Conservation (phyloP, 2,888 invertebrate species). For the Oscheius onirici region DNA sequence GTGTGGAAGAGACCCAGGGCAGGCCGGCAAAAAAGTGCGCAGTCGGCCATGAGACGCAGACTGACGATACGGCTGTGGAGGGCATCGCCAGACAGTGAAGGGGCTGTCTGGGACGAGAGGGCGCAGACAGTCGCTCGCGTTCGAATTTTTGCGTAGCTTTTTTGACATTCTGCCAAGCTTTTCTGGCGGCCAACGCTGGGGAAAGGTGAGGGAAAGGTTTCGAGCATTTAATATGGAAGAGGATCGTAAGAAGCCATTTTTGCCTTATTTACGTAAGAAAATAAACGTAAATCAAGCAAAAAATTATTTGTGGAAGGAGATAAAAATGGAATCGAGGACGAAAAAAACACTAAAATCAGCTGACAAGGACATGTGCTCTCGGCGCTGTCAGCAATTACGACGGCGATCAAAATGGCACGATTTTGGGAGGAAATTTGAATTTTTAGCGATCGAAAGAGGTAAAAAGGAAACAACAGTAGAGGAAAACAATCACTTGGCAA, state of each 20-base stretch:
- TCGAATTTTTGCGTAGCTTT: too few species aligned
- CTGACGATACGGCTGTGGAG: background rate
- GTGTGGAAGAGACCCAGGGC: constrained; percentile 19
- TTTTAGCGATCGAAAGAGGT: background rate
- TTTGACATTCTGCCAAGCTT: background rate
- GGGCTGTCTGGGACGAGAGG: constrained; percentile 11
- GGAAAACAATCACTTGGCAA: background rate
- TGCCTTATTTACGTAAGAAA: too few species aligned
- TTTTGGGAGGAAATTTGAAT: too few species aligned
- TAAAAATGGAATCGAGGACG: background rate
- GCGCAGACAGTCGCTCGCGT: background rate
- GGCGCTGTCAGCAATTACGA: too few species aligned
- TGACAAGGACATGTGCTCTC: background rate
- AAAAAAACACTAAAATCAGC: constrained; percentile 7
- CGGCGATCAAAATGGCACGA: too few species aligned
- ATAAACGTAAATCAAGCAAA: too few species aligned
- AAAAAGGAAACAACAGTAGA: background rate
- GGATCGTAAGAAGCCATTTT: too few species aligned
- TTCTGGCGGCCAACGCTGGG: too few species aligned
- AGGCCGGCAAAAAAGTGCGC: constrained; percentile 5
- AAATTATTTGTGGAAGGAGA: too few species aligned
- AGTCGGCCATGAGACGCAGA: constrained; percentile 15
- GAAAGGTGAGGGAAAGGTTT: background rate
- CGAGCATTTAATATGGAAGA: background rate
- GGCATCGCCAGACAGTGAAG: constrained; percentile 16